Evolutionary conservation across 35 echinoderm and acorn worm species (phyloP).

Genomic region (Nesometra sesokonis): DNA sequence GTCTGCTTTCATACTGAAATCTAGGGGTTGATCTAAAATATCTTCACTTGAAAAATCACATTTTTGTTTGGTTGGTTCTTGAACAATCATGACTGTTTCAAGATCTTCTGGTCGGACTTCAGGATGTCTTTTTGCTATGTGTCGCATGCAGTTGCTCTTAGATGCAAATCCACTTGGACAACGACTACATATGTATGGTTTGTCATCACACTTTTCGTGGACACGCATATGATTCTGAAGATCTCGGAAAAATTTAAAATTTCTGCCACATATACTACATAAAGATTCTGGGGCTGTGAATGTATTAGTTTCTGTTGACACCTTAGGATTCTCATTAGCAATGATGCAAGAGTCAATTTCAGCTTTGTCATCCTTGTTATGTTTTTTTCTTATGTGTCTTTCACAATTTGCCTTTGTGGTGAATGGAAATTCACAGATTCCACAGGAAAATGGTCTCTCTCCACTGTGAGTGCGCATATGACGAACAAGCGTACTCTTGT

Average conservation of each 20-base stretch:
- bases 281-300: slow-evolving; percentile 76
- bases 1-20: slow-evolving; percentile 44
- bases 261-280: slow-evolving; percentile 73
- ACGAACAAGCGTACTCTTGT: slow-evolving; percentile 91
- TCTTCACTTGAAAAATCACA: slow-evolving; percentile 3
- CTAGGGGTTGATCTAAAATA: slow-evolving; percentile 31
- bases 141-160: slow-evolving; percentile 73
- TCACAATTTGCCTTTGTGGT: slow-evolving; percentile 99
- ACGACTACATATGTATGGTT: slow-evolving; percentile 64
- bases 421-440: slow-evolving; percentile 88
- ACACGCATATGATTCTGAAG: slow-evolving; percentile 85
- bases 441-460: slow-evolving; percentile 82
- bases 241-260: slow-evolving; percentile 96
- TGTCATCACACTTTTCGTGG: slow-evolving; percentile 65
- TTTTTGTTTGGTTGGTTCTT: slow-evolving; percentile 11
- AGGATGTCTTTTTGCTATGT: slow-evolving; percentile 71
- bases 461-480: slow-evolving; percentile 99
- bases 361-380: slow-evolving; percentile 53
- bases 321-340: slow-evolving; percentile 33
- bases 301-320: slow-evolving; percentile 23
- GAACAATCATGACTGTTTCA: slow-evolving; percentile 37
- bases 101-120: slow-evolving; percentile 40
- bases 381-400: slow-evolving; percentile 78
- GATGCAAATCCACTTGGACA: slow-evolving; percentile 76
- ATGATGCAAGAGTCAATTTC: slow-evolving; percentile 67